Base-by-base conservation (phyloP, 2,888 invertebrate species). In the Shargacucullia verbasci region DNA sequence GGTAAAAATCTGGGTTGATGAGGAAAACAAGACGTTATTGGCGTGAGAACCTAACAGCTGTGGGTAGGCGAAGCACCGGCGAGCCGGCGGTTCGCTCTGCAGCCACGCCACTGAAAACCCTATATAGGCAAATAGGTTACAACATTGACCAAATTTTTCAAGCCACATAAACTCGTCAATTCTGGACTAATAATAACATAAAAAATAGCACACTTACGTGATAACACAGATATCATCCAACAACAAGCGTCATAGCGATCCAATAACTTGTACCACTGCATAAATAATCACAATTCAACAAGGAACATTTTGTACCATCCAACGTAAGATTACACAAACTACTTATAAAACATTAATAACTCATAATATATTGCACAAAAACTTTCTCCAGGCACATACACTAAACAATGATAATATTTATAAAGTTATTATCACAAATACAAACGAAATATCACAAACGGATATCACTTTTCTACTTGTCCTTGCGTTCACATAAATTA, bases 221-320 rank as follows among this genome's bases (percentile, higher is more conserved):
- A 82, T 81, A 84, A 81, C 81, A 85, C 90, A 84, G 83, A 83
- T 92, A 93, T 94, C 93, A 94, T 94, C 93, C 93, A 92, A 92
- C 82, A 87, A 90, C 82, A 81, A 83, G 83, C 89, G 86, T 89
- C 88, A 89, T 91, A 84, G 88, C 88, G 87, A 89, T 87, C 90
- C 90, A 86, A 84, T 85, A 83, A 83, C 80, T 83, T 88, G 84
- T 89, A 88, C 85, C 93, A 92, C 93, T 90, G 89, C 81, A 87
- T 90, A 92, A 90, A 91, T 92, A 90, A 91, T 92, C 93, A 93
- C 93, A 90, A 92, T 88, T 91, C 85, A 90, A 91, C 92, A 90
- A 89, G 83, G 89, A 92, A 91, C 90, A 91, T 89, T 91, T 89
- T 90, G 83, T 83, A 85, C 86, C 86, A 88, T 90, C 83, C 85